Base-by-base conservation (phyloP, 2,113 vertebrate species). In the Anoura caudifer region DNA sequence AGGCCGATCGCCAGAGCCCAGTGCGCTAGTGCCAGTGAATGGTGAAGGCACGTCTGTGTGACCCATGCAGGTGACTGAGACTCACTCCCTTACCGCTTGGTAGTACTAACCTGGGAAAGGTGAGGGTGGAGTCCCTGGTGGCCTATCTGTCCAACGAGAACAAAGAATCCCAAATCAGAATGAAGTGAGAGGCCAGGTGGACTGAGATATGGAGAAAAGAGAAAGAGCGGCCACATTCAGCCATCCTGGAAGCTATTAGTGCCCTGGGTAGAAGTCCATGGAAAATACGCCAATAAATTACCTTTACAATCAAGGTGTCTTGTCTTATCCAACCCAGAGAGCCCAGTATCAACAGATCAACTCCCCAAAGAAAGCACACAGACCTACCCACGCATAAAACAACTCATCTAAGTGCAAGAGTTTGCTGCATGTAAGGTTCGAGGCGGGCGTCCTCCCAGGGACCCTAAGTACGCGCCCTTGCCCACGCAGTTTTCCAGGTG, bases 241-340 rank as follows among this genome's bases (percentile, higher is more conserved):
- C 16, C 16, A 81, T 11, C 36, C 50, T 63, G 67, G 59, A 72
- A 89, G 15, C 11, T 63, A 13, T 76, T 54, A 54, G 14, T 13
- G 24, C 16, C 47, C 43, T 47, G 72, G 6, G 36, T 54, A 85
- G 22, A 56, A 95, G 65, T 54, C 69, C 41, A 24, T 63, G 17
- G 33, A 86, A 91, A 90, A 92, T 54, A 85, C 90, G 36, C 31
- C 84, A 54, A 47, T 63, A 84, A 87, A 75, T 91, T 77, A 67
- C 56, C 73, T 41, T 63, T 7, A 65, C 13, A 24, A 19, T 76
- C 36, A 47, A 80, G 14, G 14, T 83, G 82, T 92, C 69, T 76
- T 76, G 36, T 81, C 79, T 94, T 26, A 81, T 38, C 14, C 43
- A 75, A 33, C 26, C 14, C 43, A 86, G 9, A 79, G 17, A 73